phyloP scores from a whole-genome alignment of 2,797 vertebrate species.

The Anniella stebbinsi region DNA sequence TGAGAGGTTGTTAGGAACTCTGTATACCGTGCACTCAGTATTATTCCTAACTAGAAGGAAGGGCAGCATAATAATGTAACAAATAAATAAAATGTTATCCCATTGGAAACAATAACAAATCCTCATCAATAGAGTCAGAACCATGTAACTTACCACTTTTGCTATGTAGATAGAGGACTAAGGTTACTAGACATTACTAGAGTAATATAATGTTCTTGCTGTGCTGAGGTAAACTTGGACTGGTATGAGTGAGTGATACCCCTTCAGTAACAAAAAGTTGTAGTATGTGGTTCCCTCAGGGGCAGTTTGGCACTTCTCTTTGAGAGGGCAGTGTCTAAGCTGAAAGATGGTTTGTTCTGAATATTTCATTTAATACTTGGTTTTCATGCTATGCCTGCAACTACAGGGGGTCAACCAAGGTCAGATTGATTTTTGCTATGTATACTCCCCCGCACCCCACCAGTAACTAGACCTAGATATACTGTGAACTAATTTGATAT shows the following conservation, averaged over 20 bases:
- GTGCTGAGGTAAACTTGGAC: not conserved
- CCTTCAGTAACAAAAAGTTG: not conserved
- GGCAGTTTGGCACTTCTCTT: accelerated
- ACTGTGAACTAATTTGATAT: slow-evolving; percentile 32
- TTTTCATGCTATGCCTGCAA: not conserved
- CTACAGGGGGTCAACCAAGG: not conserved
- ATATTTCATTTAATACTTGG: not conserved
- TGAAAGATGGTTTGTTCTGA: not conserved
- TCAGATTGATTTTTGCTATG: slow-evolving; percentile 11
- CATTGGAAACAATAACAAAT: not conserved
- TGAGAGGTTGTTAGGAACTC: not conserved
- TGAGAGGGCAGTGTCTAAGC: accelerated
- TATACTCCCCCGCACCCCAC: not conserved
- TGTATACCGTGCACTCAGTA: not conserved
- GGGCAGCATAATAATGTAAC: not conserved
- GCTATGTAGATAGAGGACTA: slow-evolving; percentile 28
- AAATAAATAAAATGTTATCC: slow-evolving; percentile 7
- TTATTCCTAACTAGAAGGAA: not conserved
- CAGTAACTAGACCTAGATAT: slow-evolving; percentile 10
- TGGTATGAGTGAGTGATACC: slow-evolving; percentile 18
- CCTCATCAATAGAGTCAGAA: not conserved
- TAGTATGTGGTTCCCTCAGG: not conserved
- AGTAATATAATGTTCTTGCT: slow-evolving; percentile 2
- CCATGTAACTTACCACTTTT: slow-evolving; percentile 1
- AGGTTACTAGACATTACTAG: slow-evolving; percentile 23